These are phyloP conservation scores for Venustaconcha ellipsiformis DNA, from an alignment of 1,140 invertebrate species.

Conservation along the genomic window DNA sequence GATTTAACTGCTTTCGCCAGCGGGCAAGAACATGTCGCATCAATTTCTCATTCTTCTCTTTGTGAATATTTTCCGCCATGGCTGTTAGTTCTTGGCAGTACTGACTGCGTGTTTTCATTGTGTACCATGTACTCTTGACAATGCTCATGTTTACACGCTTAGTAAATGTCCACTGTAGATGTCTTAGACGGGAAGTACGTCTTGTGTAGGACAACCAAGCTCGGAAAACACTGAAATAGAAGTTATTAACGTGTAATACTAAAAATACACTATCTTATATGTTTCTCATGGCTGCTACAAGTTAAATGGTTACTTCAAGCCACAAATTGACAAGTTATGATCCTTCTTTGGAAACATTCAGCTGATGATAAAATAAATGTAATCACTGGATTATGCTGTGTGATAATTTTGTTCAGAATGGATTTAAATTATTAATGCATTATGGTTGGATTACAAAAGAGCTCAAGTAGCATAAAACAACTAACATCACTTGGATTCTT, in stretches of 20 bases:
- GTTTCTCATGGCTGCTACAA: too few relatives aligned
- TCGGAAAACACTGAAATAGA: conserved; percentile 30
- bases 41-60: conserved; percentile 20
- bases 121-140: conserved; percentile 23
- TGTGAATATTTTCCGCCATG: conserved; percentile 18
- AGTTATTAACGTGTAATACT: not conserved
- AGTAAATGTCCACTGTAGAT: conserved; percentile 20
- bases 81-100: conserved; percentile 24
- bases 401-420: too few relatives aligned
- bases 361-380: too few relatives aligned
- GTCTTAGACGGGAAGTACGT: conserved; percentile 21
- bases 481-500: too few relatives aligned
- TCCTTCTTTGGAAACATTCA: too few relatives aligned
- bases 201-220: conserved; percentile 31
- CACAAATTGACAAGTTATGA: too few relatives aligned
- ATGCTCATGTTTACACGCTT: conserved; percentile 9
- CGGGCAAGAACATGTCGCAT: conserved; percentile 22
- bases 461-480: too few relatives aligned
- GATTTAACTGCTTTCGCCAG: conserved; percentile 23
- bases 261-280: too few relatives aligned
- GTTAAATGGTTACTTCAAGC: too few relatives aligned
- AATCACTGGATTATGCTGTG: too few relatives aligned
- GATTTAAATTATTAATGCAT: too few relatives aligned
- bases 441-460: too few relatives aligned
- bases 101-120: conserved; percentile 28